A percentile compares a stretch with the other conserved stretches of the same genome.
Conservation (phyloP, 1,140 invertebrate species). For the Branchinecta lynchi region DNA sequence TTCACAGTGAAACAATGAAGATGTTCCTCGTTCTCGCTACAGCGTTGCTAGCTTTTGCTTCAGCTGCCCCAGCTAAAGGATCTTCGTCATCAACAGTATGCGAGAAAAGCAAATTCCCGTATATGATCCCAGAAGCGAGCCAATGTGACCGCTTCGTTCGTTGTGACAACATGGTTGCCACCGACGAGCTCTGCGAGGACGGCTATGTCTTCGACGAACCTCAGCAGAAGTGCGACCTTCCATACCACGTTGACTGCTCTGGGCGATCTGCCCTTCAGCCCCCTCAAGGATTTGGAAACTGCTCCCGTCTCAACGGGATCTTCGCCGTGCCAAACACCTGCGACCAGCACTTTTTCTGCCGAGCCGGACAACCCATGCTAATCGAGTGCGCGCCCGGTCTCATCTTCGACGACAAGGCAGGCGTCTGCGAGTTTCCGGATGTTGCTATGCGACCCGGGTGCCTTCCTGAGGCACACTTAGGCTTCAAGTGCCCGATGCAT, state of each 20-base stretch:
- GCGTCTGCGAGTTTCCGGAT: constrained; percentile 22
- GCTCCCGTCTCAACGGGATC: constrained; percentile 20
- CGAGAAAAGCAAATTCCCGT: constrained; percentile 19
- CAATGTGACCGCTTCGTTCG: constrained; percentile 34
- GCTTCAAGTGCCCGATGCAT: constrained; percentile 12
- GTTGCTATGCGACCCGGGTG: constrained; percentile 14
- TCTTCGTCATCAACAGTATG: neutral
- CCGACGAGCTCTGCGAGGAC: constrained; percentile 32
- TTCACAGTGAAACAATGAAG: no score
- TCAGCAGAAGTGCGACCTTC: constrained; percentile 30
- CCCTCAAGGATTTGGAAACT: constrained; percentile 18
- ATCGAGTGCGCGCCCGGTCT: constrained; percentile 33
- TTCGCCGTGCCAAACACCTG: constrained; percentile 17
- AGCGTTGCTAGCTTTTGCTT: no score
- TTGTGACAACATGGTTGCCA: constrained; percentile 27
- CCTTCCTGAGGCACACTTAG: constrained; percentile 4
- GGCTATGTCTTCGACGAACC: constrained; percentile 31
- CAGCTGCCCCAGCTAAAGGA: no score
- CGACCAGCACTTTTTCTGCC: constrained; percentile 20
- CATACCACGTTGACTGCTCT: constrained; percentile 31
- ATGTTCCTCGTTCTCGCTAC: no score
- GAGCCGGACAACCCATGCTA: constrained; percentile 6
- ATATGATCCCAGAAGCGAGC: constrained; percentile 28
- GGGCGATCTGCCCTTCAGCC: constrained; percentile 26
- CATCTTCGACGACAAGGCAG: constrained; percentile 29